Percentiles rank a stretch among this genome's conserved stretches.
phyloP scores from a whole-genome alignment of 1,140 invertebrate genomes.

The Nymphalis io region DNA sequence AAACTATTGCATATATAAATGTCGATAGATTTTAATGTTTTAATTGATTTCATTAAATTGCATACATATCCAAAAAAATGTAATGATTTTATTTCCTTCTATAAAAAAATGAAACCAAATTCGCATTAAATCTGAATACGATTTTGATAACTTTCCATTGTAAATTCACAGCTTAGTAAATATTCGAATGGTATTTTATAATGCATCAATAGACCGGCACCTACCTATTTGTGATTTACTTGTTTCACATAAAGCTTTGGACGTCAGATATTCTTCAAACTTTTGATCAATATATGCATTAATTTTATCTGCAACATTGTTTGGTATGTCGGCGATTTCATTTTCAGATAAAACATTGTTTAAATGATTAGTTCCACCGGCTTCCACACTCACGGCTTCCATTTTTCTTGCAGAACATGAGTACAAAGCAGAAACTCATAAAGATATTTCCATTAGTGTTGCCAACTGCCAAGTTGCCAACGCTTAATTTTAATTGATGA shows the following conservation, averaged over 20 bases:
- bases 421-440: neutral
- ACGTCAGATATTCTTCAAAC: constrained; percentile 86
- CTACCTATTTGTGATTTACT: constrained; percentile 83
- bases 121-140: too few relatives aligned
- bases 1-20: too few relatives aligned
- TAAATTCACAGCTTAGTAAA: neutral
- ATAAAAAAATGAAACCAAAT: too few relatives aligned
- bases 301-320: constrained; percentile 80
- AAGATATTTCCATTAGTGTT: neutral
- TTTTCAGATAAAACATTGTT: constrained; percentile 72
- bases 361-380: constrained; percentile 74
- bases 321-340: constrained; percentile 65
- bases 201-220: constrained; percentile 48
- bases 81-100: too few relatives aligned
- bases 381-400: constrained; percentile 69
- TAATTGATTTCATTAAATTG: too few relatives aligned
- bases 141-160: too few relatives aligned
- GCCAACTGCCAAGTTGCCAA: neutral
- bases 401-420: constrained; percentile 55
- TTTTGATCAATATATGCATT: constrained; percentile 83
- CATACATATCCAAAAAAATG: too few relatives aligned
- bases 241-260: constrained; percentile 85
- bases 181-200: neutral
- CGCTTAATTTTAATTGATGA: neutral
- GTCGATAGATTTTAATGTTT: too few relatives aligned